phyloP scores from a whole-genome alignment of 2,888 invertebrate genomes.

The Zaprionus obscuricornis region DNA sequence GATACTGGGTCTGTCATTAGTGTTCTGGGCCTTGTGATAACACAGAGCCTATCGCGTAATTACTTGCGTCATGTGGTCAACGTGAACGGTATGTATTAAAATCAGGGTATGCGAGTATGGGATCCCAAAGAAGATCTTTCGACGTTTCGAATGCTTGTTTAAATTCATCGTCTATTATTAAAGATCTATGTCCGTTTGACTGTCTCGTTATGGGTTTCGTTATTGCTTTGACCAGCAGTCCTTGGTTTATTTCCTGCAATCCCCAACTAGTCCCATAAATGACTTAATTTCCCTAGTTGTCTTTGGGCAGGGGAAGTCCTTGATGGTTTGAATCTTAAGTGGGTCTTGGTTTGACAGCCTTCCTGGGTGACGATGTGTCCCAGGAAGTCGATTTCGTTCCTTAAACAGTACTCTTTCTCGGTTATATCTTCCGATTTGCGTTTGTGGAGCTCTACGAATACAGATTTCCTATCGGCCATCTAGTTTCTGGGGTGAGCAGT shows the following conservation, averaged over 20 bases:
- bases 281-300: constrained; percentile 6
- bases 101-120: constrained; percentile 16
- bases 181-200: background rate
- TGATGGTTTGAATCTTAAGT: constrained; percentile 6
- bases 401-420: background rate
- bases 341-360: constrained; percentile 1
- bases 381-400: background rate
- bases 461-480: no score
- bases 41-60: constrained; percentile 27
- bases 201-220: constrained; percentile 3
- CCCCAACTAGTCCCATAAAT: background rate
- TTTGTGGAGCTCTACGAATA: no score
- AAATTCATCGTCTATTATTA: constrained; percentile 3
- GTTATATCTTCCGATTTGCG: background rate
- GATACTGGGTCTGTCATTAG: background rate
- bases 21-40: constrained; percentile 21
- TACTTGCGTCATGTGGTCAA: constrained; percentile 19
- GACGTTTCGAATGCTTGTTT: constrained; percentile 8
- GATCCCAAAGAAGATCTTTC: constrained; percentile 3
- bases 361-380: background rate
- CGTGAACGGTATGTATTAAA: constrained; percentile 34
- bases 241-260: constrained; percentile 8
- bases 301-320: constrained; percentile 8
- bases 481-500: no score
- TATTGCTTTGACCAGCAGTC: constrained; percentile 2